Base-by-base conservation (phyloP, 2,113 vertebrate species). In the Xerus inauris region DNA sequence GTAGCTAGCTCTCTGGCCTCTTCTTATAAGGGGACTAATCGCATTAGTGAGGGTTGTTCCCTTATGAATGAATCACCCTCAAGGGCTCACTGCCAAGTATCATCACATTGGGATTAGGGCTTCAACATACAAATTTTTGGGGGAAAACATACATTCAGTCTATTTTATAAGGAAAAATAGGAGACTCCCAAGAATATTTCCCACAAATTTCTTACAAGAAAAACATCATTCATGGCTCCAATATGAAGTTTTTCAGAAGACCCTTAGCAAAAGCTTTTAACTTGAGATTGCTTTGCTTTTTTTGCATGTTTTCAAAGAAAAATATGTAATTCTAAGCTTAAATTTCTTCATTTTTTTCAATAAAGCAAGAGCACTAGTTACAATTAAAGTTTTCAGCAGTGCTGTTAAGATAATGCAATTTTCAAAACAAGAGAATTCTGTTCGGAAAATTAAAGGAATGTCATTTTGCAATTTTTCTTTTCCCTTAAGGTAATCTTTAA, bases 141-240 rank as follows among this genome's bases (percentile, higher is more conserved):
- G 14, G 45, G 42, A 64, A 83, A 40, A 35, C 14, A 82, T 20
- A 42, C 19, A 73, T 77, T 89, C 17, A 40, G 42, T 51, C 35
- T 35, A 32, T 89, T 51, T 89, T 17, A 6, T 65, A 94, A 69
- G 40, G 28, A n/a, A 80, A 94, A 96, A 89, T 20, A 28, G 30
- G 67, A 92, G 24, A 11, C 81, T 96, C 49, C 85, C 88, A 71
- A 94, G 87, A 97, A 84, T 87, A 89, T 64, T 96, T 98, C 92
- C 94, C 96, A 57, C 65, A 95, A 87, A 96, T 96, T 97, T 96
- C 95, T 94, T 89, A 96, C 57, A 87, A 0, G 45, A 92, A 95
- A 96, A 89, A 24, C 38, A 80, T 2, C 35, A 80, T 2, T 65
- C 8, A 77, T 57, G 82, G 77, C 19, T 75, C 91, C 83, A 91